Percentiles rank a stretch among this genome's conserved stretches.
Conservation (phyloP, 1,140 invertebrate species). For the Ctenoplectra terminalis region DNA sequence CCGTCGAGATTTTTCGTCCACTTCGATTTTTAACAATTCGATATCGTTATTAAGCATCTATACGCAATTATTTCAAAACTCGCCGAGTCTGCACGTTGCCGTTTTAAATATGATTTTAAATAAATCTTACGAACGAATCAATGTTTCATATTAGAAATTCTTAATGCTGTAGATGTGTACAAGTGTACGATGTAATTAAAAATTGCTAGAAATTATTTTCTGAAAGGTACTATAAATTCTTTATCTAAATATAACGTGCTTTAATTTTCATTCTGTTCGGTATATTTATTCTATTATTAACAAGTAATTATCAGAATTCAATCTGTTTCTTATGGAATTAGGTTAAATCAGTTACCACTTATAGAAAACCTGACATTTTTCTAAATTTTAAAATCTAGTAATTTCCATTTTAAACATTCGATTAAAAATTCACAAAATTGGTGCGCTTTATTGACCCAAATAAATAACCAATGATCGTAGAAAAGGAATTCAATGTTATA, state of each 20-base stretch:
- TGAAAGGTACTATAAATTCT: too few species aligned
- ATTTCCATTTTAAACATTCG: not conserved
- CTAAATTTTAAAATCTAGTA: not conserved
- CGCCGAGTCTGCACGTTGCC: not conserved
- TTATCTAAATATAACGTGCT: too few species aligned
- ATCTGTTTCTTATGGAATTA: too few species aligned
- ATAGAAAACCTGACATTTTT: not conserved
- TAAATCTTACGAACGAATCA: not conserved
- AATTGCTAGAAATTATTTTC: not conserved
- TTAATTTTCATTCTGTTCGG: too few species aligned
- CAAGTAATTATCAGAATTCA: too few species aligned
- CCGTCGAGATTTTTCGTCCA: not conserved
- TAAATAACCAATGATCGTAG: not conserved
- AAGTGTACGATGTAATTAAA: not conserved
- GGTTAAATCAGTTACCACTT: too few species aligned
- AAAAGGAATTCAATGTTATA: too few species aligned
- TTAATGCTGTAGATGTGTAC: too few species aligned
- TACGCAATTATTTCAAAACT: not conserved
- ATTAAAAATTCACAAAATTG: not conserved
- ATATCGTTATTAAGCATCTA: not conserved
- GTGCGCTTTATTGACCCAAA: not conserved
- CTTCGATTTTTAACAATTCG: not conserved
- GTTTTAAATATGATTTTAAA: not conserved
- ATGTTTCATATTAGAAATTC: not conserved
- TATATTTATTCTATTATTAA: too few species aligned